A percentile compares a stretch with the other conserved stretches of the same genome.
These are phyloP conservation scores for Marasmarcha lunaedactyla DNA, from an alignment of 2,888 invertebrate species.

Conservation along the genomic window DNA sequence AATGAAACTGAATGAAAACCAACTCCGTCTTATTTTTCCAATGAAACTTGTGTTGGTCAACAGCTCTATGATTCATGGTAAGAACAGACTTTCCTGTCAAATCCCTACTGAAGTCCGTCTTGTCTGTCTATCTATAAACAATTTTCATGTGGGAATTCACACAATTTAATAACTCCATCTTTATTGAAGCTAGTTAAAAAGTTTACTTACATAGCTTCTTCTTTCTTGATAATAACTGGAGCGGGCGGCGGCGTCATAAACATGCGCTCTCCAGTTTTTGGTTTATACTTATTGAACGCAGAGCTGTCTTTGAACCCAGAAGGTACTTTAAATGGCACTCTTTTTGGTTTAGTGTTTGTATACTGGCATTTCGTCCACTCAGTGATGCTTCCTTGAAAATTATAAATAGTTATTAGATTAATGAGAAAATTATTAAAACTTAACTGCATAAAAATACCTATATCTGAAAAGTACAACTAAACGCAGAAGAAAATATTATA, in stretches of 20 bases:
- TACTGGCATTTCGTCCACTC: constrained; percentile 93
- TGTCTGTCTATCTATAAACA: no score
- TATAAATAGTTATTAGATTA: no score
- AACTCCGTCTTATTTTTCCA: no score
- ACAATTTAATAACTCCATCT: not conserved
- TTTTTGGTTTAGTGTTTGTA: constrained; percentile 77
- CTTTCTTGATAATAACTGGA: constrained; percentile 57
- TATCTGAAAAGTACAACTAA: not conserved
- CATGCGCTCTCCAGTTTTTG: constrained; percentile 66
- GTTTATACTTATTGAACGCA: constrained; percentile 73
- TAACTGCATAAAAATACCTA: not conserved
- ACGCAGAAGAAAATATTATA: not conserved
- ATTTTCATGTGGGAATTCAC: no score
- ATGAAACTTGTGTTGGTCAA: no score
- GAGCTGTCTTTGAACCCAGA: constrained; percentile 62
- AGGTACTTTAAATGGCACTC: constrained; percentile 79
- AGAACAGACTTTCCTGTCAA: no score
- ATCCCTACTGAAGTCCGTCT: no score
- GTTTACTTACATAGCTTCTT: constrained; percentile 48
- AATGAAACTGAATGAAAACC: no score
- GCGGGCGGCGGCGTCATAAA: constrained; percentile 52
- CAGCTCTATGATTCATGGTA: no score
- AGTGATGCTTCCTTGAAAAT: constrained; percentile 69
- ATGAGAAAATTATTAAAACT: no score
- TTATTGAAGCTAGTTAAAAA: not conserved